Percentiles rank a stretch among this genome's conserved stretches.
Evolutionary conservation across 2,113 vertebrate species (phyloP).

Genomic region (Microcebus jonahi): DNA sequence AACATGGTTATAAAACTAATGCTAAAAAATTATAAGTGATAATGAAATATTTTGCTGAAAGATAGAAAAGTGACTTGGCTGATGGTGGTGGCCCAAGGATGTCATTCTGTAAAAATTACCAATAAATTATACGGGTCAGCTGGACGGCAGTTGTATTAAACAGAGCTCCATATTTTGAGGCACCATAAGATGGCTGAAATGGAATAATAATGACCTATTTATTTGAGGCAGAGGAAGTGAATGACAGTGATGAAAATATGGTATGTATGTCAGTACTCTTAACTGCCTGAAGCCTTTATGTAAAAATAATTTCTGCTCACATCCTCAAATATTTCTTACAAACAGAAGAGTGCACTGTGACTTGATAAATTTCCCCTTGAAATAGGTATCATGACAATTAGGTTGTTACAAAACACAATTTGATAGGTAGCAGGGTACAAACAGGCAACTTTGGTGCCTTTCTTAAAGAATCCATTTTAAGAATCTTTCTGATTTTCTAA

Average conservation of each 20-base stretch:
- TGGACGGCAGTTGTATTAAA: conserved; percentile 53
- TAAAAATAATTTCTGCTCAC: conserved; percentile 80
- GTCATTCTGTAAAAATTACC: conserved; percentile 55
- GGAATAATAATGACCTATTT: conserved; percentile 79
- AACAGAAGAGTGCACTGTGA: conserved; percentile 68
- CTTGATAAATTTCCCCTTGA: conserved; percentile 72
- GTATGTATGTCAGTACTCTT: conserved; percentile 72
- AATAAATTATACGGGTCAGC: conserved; percentile 67
- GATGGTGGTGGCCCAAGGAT: conserved; percentile 49
- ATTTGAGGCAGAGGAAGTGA: conserved; percentile 69
- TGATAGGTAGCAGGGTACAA: conserved; percentile 58
- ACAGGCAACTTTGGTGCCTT: conserved; percentile 43
- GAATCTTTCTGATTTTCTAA: conserved; percentile 64
- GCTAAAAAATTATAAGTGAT: conserved; percentile 33
- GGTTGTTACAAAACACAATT: conserved; percentile 67
- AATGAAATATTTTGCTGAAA: conserved; percentile 64
- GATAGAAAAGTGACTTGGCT: conserved; percentile 54
- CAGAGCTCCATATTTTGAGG: conserved; percentile 35
- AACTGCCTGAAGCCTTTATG: conserved; percentile 76
- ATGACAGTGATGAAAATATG: conserved; percentile 76
- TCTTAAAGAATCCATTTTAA: conserved; percentile 60
- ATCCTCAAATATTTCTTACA: conserved; percentile 74
- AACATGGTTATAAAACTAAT: conserved; percentile 14
- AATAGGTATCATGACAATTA: conserved; percentile 72
- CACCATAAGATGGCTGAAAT: conserved; percentile 43